phyloP scores from a whole-genome alignment of 1,140 invertebrate species.

The Pentalonia nigronervosa region DNA sequence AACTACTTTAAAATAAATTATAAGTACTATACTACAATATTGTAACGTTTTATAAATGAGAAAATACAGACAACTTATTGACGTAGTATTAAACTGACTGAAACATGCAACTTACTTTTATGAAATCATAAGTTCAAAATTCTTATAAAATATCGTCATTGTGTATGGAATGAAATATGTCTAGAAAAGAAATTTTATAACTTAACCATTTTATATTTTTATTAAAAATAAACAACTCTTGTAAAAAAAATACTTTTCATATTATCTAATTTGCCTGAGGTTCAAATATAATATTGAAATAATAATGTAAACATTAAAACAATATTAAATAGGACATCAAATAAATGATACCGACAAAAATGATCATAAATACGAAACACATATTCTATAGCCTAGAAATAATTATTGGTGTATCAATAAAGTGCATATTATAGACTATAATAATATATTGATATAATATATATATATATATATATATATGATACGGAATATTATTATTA shows the following conservation, averaged over 20 bases:
- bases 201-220: background rate
- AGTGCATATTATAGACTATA: too few species aligned
- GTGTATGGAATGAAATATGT: background rate
- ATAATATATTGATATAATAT: too few species aligned
- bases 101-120: background rate
- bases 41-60: background rate
- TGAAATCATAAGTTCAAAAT: background rate
- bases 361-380: background rate
- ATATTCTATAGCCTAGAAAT: too few species aligned
- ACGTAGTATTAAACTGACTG: background rate
- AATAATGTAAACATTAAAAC: background rate
- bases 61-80: background rate
- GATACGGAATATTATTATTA: too few species aligned
- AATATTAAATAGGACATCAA: background rate
- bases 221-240: background rate
- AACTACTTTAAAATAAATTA: too few species aligned
- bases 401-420: too few species aligned
- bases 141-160: background rate
- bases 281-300: background rate
- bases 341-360: background rate
- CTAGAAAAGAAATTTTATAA: background rate
- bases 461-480: too few species aligned
- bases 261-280: background rate
- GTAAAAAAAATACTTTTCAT: background rate
- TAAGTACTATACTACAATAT: background rate